Evolutionary conservation across 2,888 invertebrate species (phyloP).

Genomic region (Hypolimnas misippus): DNA sequence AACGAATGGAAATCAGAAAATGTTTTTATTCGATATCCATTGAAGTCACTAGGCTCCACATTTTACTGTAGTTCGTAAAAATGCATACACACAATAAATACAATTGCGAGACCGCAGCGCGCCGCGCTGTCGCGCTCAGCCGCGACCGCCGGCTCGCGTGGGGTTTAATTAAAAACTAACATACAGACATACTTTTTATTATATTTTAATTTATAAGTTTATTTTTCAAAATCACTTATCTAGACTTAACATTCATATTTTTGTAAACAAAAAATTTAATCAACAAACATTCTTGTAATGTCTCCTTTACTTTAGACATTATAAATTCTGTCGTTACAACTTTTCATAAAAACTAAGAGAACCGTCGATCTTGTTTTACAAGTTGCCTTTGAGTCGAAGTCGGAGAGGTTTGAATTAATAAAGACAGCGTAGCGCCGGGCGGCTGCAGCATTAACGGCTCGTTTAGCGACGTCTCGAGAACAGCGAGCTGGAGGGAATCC

Average conservation of each 20-base stretch:
- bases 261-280: too few species aligned
- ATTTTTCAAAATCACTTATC: too few species aligned
- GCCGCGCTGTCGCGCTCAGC: slow-evolving; percentile 3
- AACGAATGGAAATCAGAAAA: too few species aligned
- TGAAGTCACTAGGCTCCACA: neutral
- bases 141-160: neutral
- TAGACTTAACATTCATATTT: too few species aligned
- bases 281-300: neutral
- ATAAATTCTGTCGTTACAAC: neutral
- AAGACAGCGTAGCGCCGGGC: slow-evolving; percentile 5
- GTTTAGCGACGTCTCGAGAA: slow-evolving; percentile 3
- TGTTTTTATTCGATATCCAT: too few species aligned
- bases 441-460: slow-evolving; percentile 5
- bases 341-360: neutral
- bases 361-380: neutral
- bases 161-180: slow-evolving; percentile 10
- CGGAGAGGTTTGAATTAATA: slow-evolving; percentile 5
- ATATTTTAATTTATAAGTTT: too few species aligned
- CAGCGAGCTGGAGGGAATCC: neutral
- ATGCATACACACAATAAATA: neutral
- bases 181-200: neutral
- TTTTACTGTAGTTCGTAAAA: neutral
- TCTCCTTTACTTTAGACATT: neutral
- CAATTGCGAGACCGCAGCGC: slow-evolving; percentile 1
- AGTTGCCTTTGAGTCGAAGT: neutral